A percentile compares a stretch with the other conserved stretches of the same genome.
These are phyloP conservation scores for Smittia aterrima DNA, from an alignment of 2,888 invertebrate species.

Conservation along the genomic window DNA sequence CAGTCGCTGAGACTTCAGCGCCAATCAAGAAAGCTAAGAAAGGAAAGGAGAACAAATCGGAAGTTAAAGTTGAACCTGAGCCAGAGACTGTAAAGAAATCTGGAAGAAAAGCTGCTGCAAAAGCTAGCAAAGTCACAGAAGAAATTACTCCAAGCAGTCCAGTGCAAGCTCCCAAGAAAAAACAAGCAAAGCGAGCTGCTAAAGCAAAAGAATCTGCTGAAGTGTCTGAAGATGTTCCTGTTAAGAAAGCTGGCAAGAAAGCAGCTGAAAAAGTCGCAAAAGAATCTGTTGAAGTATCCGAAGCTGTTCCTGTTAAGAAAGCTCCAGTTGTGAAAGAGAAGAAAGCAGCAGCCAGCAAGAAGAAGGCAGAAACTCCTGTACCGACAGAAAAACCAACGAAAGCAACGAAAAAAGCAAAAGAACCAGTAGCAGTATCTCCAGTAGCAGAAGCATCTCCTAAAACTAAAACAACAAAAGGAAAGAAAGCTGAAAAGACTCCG, in stretches of 20 bases:
- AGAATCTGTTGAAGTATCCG: neutral
- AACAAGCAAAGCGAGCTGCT: neutral
- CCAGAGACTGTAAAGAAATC: constrained; percentile 36
- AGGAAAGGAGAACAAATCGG: neutral
- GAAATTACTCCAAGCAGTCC: neutral
- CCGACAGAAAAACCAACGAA: too few relatives aligned
- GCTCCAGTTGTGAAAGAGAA: neutral
- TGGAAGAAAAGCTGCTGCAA: constrained; percentile 35
- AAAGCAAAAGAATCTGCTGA: neutral
- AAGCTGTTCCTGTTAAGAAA: neutral
- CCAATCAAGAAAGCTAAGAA: neutral
- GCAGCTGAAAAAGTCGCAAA: neutral
- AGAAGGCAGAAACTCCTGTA: too few relatives aligned
- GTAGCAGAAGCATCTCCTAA: neutral
- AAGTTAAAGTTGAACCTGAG: neutral
- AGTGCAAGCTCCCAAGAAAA: neutral
- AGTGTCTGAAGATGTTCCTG: neutral
- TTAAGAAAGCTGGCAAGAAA: neutral
- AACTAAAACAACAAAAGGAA: neutral
- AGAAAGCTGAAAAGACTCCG: neutral
- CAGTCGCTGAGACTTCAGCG: neutral
- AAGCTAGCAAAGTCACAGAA: constrained; percentile 19
- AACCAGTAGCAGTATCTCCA: neutral
- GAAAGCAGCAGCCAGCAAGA: too few relatives aligned
- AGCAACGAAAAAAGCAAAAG: too few relatives aligned